phyloP scores from a whole-genome alignment of 2,113 vertebrate genomes.

The Machaerirhynchus nigripectus region DNA sequence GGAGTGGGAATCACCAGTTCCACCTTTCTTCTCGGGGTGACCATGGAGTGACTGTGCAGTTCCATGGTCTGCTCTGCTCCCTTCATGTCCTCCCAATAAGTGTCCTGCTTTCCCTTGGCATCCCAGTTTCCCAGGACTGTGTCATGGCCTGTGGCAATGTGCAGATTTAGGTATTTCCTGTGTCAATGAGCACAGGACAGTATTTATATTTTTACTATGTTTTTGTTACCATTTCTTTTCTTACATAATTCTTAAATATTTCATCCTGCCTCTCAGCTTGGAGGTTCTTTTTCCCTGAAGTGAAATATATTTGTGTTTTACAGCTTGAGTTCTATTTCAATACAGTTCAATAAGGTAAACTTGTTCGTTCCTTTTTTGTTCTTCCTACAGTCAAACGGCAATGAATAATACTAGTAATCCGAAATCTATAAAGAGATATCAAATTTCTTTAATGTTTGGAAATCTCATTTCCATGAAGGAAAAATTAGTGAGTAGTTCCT shows the following conservation, averaged over 20 bases:
- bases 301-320: not conserved
- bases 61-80: not conserved
- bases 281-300: not conserved
- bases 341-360: not conserved
- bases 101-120: too few species aligned
- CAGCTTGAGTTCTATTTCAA: not conserved
- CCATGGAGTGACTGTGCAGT: not conserved
- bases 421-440: not conserved
- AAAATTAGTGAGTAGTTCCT: not conserved
- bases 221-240: not conserved
- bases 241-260: not conserved
- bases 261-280: not conserved
- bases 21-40: not conserved
- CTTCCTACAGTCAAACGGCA: not conserved
- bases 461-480: not conserved
- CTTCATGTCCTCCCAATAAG: fast-evolving
- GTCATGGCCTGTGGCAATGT: not conserved
- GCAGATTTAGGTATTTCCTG: not conserved
- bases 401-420: not conserved
- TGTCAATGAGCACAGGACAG: not conserved
- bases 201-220: not conserved
- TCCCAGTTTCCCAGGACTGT: not conserved
- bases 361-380: not conserved
- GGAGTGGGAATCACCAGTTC: not conserved
- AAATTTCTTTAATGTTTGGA: not conserved